These are phyloP conservation scores for Homalodisca vitripennis DNA, from an alignment of 1,140 invertebrate species.

Conservation along the genomic window DNA sequence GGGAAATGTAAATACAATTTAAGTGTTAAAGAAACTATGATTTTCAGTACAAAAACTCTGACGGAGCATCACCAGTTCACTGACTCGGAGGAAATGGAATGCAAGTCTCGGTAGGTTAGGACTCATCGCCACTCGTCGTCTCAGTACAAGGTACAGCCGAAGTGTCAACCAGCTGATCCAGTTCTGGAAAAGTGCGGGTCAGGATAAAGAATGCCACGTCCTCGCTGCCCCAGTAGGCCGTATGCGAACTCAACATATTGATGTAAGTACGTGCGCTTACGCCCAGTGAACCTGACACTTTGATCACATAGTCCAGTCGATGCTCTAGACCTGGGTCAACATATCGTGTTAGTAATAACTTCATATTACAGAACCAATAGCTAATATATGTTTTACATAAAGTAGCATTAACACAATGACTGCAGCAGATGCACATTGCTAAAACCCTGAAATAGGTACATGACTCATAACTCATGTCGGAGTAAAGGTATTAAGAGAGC, in stretches of 20 bases:
- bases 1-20: too few relatives aligned
- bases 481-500: too few relatives aligned
- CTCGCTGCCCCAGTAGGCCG: constrained; percentile 68
- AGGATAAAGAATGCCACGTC: constrained; percentile 70
- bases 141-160: background rate
- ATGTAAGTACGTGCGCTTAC: constrained; percentile 57
- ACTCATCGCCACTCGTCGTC: too few relatives aligned
- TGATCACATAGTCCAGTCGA: constrained; percentile 65
- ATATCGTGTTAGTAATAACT: background rate
- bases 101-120: too few relatives aligned
- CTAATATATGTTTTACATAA: background rate
- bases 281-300: constrained; percentile 53
- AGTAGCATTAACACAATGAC: background rate
- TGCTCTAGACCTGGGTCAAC: constrained; percentile 57
- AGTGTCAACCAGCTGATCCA: constrained; percentile 43
- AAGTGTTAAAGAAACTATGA: too few relatives aligned
- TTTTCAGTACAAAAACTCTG: too few relatives aligned
- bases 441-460: background rate
- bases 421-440: background rate
- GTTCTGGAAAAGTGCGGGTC: constrained; percentile 59
- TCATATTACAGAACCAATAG: background rate
- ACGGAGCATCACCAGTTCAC: too few relatives aligned
- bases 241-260: constrained; percentile 66
- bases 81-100: too few relatives aligned
- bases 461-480: too few relatives aligned